phyloP scores from a whole-genome alignment of 1,140 invertebrate species.

The Coelopa frigida region DNA sequence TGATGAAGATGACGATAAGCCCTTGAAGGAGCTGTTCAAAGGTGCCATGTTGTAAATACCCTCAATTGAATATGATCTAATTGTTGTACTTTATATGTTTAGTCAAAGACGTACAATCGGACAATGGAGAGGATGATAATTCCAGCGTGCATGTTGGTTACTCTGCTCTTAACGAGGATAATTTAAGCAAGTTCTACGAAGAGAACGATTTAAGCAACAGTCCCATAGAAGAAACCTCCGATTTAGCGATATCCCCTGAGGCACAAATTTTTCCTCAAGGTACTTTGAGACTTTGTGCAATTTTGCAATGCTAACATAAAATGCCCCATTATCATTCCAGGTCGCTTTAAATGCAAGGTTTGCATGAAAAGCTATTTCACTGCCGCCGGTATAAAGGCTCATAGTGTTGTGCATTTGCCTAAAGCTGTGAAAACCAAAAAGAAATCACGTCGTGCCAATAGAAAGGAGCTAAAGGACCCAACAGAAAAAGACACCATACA shows the following conservation, averaged over 20 bases:
- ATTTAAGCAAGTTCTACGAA: no score
- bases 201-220: no score
- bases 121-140: not conserved
- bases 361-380: constrained; percentile 13
- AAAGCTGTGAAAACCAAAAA: constrained; percentile 9
- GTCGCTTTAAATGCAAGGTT: constrained; percentile 10
- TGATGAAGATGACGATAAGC: not conserved
- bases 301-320: not conserved
- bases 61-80: not conserved
- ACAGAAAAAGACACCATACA: not conserved
- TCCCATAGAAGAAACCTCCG: no score
- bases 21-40: not conserved
- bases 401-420: constrained; percentile 11
- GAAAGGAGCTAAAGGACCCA: not conserved
- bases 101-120: not conserved
- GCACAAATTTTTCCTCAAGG: constrained; percentile 7
- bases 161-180: no score
- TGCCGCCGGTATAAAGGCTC: constrained; percentile 9
- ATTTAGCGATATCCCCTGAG: constrained; percentile 4
- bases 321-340: constrained; percentile 3
- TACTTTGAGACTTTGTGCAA: not conserved
- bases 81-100: not conserved
- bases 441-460: not conserved
- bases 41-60: no score
- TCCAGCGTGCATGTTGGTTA: not conserved